phyloP scores from a whole-genome alignment of 1,140 invertebrate genomes.

The Pogonomyrmex barbatus region DNA sequence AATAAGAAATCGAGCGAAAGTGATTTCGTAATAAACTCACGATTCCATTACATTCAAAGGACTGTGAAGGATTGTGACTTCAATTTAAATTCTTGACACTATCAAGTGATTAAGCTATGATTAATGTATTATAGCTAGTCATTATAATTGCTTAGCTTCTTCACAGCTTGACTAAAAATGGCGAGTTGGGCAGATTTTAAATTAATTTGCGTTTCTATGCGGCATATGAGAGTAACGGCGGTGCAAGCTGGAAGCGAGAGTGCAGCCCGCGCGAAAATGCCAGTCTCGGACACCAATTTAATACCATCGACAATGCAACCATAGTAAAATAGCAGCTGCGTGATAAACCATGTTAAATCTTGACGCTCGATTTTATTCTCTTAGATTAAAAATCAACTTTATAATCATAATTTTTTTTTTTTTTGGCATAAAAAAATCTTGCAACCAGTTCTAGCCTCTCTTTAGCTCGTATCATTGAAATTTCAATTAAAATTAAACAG shows the following conservation, averaged over 20 bases:
- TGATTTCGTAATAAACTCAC: not conserved
- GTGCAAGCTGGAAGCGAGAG: not conserved
- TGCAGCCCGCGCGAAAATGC: constrained; percentile 38
- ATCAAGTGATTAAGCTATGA: not conserved
- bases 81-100: not conserved
- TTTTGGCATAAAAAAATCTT: not conserved
- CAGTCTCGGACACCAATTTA: constrained; percentile 29
- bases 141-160: not conserved
- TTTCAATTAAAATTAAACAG: not conserved
- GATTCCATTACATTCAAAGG: not conserved
- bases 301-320: constrained; percentile 33
- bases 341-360: not conserved
- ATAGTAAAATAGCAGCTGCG: not conserved
- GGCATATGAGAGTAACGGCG: not conserved
- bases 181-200: not conserved
- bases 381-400: constrained; percentile 4
- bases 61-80: not conserved
- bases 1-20: not conserved
- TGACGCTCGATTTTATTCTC: not conserved
- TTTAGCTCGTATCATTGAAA: not conserved
- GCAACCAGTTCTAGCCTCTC: constrained; percentile 7
- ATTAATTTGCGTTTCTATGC: not conserved
- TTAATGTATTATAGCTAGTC: not conserved
- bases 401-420: not conserved
- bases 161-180: not conserved